Percentiles rank a stretch among this genome's conserved stretches.
phyloP scores from a whole-genome alignment of 2,888 invertebrate species.

The Pecten maximus region DNA sequence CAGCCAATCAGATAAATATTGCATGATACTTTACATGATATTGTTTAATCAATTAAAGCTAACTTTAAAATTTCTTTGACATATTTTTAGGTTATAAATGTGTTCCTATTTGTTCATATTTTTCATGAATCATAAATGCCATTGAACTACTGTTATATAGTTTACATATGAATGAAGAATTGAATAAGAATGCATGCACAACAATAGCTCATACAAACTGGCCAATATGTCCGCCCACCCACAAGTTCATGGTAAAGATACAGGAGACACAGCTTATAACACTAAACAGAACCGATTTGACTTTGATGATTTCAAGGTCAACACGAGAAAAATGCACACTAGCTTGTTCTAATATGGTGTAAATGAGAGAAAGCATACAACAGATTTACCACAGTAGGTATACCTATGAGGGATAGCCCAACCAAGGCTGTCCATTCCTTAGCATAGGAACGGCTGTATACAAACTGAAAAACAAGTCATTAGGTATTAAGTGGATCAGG shows the following conservation, averaged over 20 bases:
- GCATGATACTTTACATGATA: too few species aligned
- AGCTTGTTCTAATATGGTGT: background rate
- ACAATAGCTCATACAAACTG: background rate
- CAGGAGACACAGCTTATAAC: background rate
- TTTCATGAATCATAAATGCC: too few species aligned
- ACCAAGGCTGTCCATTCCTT: constrained; percentile 20
- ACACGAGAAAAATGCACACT: background rate
- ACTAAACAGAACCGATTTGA: background rate
- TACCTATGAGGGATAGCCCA: constrained; percentile 10
- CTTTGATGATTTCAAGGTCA: background rate
- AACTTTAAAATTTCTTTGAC: too few species aligned
- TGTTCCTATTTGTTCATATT: too few species aligned
- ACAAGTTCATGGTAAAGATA: background rate
- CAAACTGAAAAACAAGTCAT: constrained; percentile 21
- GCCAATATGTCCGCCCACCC: background rate
- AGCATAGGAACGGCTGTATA: constrained; percentile 15
- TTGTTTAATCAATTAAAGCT: too few species aligned
- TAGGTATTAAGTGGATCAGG: too few species aligned
- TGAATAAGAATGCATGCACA: background rate
- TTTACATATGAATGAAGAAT: too few species aligned
- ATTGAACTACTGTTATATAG: too few species aligned
- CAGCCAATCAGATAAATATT: too few species aligned
- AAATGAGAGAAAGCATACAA: background rate
- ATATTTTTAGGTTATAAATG: too few species aligned
- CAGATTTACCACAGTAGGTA: background rate